Evolutionary conservation across 2,797 vertebrate species (phyloP).

Genomic region (Clarias platycephalus): DNA sequence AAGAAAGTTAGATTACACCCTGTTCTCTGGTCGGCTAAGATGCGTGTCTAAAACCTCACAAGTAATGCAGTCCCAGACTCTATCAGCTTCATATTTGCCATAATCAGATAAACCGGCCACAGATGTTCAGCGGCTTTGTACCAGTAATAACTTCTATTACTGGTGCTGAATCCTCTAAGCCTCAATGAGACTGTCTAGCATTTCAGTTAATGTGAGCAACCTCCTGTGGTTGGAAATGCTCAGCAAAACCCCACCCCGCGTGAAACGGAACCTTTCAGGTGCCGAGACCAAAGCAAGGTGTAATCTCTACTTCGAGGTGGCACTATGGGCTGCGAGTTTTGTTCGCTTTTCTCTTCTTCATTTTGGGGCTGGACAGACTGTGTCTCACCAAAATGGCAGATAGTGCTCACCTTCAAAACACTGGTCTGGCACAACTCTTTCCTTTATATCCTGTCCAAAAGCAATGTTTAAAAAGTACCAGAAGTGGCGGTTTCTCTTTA

Average conservation of each 20-base stretch:
- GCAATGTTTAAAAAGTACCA: constrained; percentile 58
- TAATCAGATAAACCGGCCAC: constrained; percentile 60
- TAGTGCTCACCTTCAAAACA: constrained; percentile 86
- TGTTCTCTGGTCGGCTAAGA: constrained; percentile 70
- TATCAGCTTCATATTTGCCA: constrained; percentile 34
- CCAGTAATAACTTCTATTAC: constrained; percentile 72
- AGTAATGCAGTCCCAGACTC: constrained; percentile 24
- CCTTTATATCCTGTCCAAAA: constrained; percentile 23
- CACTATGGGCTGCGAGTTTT: constrained; percentile 90
- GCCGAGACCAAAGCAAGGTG: constrained; percentile 83
- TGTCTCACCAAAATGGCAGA: constrained; percentile 92
- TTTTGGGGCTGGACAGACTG: constrained; percentile 90
- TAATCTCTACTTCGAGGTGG: constrained; percentile 93
- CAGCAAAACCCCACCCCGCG: constrained; percentile 59
- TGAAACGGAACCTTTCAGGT: constrained; percentile 71
- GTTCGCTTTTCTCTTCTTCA: constrained; percentile 81
- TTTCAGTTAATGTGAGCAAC: constrained; percentile 60
- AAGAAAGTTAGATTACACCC: constrained; percentile 97
- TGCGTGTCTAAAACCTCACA: constrained; percentile 4
- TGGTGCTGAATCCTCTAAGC: constrained; percentile 62
- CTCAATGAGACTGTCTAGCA: constrained; percentile 47
- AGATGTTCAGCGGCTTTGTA: constrained; percentile 65
- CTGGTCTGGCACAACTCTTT: constrained; percentile 50
- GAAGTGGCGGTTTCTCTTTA: constrained; percentile 74
- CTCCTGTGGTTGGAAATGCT: constrained; percentile 71